These are phyloP conservation scores for Drosophila diplacantha DNA, from an alignment of 2,888 invertebrate species.

Conservation along the genomic window DNA sequence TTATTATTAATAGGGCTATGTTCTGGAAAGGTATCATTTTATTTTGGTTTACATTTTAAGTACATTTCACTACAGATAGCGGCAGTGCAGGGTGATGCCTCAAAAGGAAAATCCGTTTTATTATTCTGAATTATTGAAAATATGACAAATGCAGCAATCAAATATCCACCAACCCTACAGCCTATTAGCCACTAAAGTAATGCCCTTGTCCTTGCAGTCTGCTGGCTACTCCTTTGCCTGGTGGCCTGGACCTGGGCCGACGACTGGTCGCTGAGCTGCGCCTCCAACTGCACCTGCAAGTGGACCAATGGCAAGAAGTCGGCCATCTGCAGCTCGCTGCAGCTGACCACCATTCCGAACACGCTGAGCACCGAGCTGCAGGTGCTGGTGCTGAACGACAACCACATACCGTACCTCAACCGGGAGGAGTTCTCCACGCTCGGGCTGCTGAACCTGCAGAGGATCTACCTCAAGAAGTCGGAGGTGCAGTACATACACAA, in stretches of 20 bases:
- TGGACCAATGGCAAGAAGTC: slow-evolving; percentile 95
- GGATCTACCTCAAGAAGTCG: slow-evolving; percentile 87
- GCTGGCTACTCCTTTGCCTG: slow-evolving; percentile 56
- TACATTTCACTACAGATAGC: no score
- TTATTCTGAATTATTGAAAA: no score
- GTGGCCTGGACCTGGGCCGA: slow-evolving; percentile 78
- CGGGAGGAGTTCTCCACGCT: slow-evolving; percentile 88
- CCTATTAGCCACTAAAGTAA: not conserved
- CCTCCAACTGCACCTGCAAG: slow-evolving; percentile 91
- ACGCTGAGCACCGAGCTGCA: slow-evolving; percentile 84
- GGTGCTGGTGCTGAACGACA: slow-evolving; percentile 90
- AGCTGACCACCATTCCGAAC: slow-evolving; percentile 87
- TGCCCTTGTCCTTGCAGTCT: slow-evolving; percentile 17
- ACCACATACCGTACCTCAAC: slow-evolving; percentile 86
- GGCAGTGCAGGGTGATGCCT: no score
- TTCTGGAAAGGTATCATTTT: not conserved
- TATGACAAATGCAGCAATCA: no score
- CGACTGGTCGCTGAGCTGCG: slow-evolving; percentile 91
- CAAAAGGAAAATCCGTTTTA: no score
- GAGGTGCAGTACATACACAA: slow-evolving; percentile 86
- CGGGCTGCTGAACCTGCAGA: slow-evolving; percentile 89
- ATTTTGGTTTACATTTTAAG: no score
- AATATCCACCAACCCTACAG: not conserved
- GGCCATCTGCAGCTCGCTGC: slow-evolving; percentile 89
- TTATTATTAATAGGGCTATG: no score